These are phyloP conservation scores for Corvus moneduloides DNA, from an alignment of 2,113 vertebrate species.

Conservation along the genomic window DNA sequence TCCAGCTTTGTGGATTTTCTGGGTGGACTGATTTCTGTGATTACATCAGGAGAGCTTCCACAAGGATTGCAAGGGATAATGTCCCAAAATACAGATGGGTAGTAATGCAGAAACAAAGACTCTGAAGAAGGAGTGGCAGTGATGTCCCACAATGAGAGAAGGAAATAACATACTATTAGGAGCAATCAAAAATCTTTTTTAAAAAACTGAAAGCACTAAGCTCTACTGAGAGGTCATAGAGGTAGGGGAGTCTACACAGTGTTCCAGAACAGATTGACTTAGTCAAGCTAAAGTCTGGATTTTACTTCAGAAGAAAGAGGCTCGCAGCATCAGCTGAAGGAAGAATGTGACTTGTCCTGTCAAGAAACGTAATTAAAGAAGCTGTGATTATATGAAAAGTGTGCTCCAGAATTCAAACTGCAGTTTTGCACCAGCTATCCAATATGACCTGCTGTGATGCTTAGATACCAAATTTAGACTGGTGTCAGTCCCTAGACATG, in stretches of 20 bases:
- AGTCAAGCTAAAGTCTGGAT: neutral
- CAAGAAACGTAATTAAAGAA: neutral
- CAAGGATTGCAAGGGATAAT: neutral
- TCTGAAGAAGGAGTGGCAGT: neutral
- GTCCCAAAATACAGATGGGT: neutral
- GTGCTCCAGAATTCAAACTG: neutral
- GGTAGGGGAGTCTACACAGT: neutral
- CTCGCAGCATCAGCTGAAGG: neutral
- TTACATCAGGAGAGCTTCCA: neutral
- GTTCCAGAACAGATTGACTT: neutral
- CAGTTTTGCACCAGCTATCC: neutral
- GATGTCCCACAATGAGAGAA: neutral
- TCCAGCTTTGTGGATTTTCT: neutral
- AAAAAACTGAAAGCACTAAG: neutral
- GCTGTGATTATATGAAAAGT: neutral
- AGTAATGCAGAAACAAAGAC: neutral
- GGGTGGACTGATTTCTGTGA: neutral
- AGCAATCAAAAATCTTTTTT: neutral
- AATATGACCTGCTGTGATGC: neutral
- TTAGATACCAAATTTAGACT: neutral
- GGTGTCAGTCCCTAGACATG: neutral
- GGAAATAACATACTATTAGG: neutral
- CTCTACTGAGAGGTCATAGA: neutral
- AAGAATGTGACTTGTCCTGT: neutral
- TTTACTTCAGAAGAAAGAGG: neutral